Evolutionary conservation across 2,888 invertebrate species (phyloP), one percentile per base, ranked within the genome.

Genomic region (Atrina japonica): DNA sequence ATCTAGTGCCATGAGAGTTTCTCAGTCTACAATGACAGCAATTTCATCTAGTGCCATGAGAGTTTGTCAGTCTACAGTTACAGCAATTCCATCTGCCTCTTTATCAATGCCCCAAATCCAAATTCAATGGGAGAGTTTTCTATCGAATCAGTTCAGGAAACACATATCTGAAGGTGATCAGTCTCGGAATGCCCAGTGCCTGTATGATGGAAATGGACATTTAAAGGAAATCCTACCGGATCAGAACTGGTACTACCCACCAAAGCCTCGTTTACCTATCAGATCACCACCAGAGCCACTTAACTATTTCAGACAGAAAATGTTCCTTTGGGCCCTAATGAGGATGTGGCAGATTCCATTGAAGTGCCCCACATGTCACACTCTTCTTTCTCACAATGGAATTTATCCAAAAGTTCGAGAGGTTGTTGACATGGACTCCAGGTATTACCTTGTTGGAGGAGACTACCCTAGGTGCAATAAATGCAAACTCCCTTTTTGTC

Each of bases 291-390:
- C 56, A 27, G 18, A 35, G 9, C 56, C 56, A 18, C 9, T 30
- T 14, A n/a, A 56, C 30, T 56, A 56, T 21, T 56, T 56, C 18
- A 29, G 56, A 35, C 30, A 56, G n/a, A 56, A 35, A 35, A 35
- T 56, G 56, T 56, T 56, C 35, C 18, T 56, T 23, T 56, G 56
- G 56, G 56, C 56, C 11, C 56, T 35, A 14, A 56, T 56, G 56
- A 16, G 56, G 35, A 35, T 56, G 56, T 56, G 35, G 56, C 56
- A 56, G 16, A 35, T 56, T 6, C 56, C 56, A 5, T 18, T 56
- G 16, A 29, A 35, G 16, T 56, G 56, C n/a, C 56, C 56, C 3
- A 18, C 5, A 29, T 56, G 56, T 23, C 7, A 23, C 16, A 11
- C 6, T 9, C 40, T 16, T 16, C 23, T 56, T 9, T 6, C 6